Base-by-base conservation (phyloP, 1,140 invertebrate species). In the Monomorium pharaonis region DNA sequence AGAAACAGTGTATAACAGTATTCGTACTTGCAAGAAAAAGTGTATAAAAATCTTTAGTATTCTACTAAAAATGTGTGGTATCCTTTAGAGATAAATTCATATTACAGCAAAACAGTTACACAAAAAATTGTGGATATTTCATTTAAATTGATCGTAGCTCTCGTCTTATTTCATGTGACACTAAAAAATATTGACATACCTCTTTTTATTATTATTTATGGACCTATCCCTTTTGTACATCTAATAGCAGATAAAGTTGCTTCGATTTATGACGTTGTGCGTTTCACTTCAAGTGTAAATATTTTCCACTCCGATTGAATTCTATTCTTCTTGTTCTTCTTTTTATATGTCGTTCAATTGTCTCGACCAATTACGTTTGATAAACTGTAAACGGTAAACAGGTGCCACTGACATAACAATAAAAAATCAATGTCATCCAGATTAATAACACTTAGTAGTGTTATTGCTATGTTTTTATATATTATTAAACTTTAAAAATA, bases 161-260 rank as follows among this genome's bases (percentile, higher is more conserved):
- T 14, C 10, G n/a, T 80, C 10, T 12, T 37, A 9, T 21, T 51
- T 12, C 60, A 14, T 2, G 33, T 54, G 21, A 42, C 47, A 24
- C 33, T 33, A 2, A 69, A 58, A 80, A 14, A 80, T 56, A 80
- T 42, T 21, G 60, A 44, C 14, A 5, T 67, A 18, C 21, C 18
- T n/a, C 0, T 42, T 30, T 42, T 81, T 18, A 70, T 44, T 56
- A 24, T 72, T 72, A 81, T 81, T 81, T 81, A 72, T 24, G 78
- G 44, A 37, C 6, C 2, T n/a, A 2, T 30, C 27, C 14, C 65
- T 81, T 42, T 72, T 56, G 37, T 3, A 3, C 16, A 44, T 56
- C 12, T 44, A 56, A 51, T 54, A 10, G 16, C 37, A n/a, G 18
- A 83, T 74, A 72, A 58, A 83, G 42, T 60, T 60, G 24, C 51